Evolutionary conservation across 2,888 invertebrate genomes (phyloP).

Genomic region (Heliothis peltigera): DNA sequence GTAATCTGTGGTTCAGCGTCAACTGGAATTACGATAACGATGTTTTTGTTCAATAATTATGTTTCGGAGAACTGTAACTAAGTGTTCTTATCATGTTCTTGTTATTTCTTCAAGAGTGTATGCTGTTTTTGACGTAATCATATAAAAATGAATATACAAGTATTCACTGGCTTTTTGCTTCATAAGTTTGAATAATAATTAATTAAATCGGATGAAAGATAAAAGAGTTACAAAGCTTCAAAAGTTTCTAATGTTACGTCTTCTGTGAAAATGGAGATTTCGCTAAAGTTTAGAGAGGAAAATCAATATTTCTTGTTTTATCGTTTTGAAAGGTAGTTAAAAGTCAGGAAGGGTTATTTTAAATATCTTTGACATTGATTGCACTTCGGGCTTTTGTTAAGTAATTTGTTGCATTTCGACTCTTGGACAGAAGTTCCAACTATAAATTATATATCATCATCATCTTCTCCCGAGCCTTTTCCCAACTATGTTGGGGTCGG

Average conservation of each 20-base stretch:
- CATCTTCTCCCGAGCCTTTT: too few species aligned
- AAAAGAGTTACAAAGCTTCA: constrained; percentile 37
- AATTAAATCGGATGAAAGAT: constrained; percentile 35
- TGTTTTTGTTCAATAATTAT: constrained; percentile 43
- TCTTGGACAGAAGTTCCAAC: too few species aligned
- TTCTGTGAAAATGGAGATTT: constrained; percentile 29
- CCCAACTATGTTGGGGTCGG: too few species aligned
- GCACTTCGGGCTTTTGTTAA: background rate
- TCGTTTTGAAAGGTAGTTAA: constrained; percentile 34
- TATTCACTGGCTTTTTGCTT: constrained; percentile 1
- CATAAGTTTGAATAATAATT: constrained; percentile 19
- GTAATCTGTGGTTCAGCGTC: too few species aligned
- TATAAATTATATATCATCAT: too few species aligned
- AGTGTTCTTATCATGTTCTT: constrained; percentile 37
- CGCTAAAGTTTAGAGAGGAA: constrained; percentile 21
- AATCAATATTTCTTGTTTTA: constrained; percentile 45
- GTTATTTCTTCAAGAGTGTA: constrained; percentile 20
- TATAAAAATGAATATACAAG: background rate
- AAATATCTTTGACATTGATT: background rate
- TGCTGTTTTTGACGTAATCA: constrained; percentile 7
- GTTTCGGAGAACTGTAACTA: constrained; percentile 26
- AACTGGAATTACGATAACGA: constrained; percentile 29
- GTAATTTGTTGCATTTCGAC: too few species aligned
- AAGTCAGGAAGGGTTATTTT: background rate
- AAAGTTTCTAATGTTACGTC: constrained; percentile 30